phyloP scores from a whole-genome alignment of 2,113 vertebrate genomes.

The Chamaea fasciata region DNA sequence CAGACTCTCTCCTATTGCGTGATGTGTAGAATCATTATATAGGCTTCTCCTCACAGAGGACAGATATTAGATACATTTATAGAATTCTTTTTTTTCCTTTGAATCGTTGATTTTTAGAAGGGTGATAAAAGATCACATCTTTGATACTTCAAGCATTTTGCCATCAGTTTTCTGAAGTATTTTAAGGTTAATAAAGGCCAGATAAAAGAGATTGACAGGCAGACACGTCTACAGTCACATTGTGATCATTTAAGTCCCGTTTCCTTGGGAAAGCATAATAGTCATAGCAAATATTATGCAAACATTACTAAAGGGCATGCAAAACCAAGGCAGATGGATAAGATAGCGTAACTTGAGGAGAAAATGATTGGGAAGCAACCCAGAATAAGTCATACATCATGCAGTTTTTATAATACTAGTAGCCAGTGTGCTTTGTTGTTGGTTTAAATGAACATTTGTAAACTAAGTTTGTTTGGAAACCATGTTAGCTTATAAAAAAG shows the following conservation, averaged over 20 bases:
- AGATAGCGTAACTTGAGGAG: not conserved
- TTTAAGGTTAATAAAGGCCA: not conserved
- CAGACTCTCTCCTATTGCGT: not conserved
- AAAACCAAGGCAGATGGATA: conserved; percentile 9
- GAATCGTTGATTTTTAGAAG: not conserved
- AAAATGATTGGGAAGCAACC: not conserved
- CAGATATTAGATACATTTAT: not conserved
- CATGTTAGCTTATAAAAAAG: not conserved
- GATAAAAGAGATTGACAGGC: not conserved
- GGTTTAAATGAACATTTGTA: not conserved
- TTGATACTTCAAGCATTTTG: not conserved
- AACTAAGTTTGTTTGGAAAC: not conserved
- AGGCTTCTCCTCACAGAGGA: not conserved
- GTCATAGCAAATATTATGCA: conserved; percentile 5
- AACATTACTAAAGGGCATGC: not conserved
- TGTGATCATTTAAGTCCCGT: not conserved
- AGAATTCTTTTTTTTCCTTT: not conserved
- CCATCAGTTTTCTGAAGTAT: not conserved
- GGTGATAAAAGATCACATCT: not conserved
- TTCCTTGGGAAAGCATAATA: conserved; percentile 7
- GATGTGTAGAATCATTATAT: not conserved
- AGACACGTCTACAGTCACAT: not conserved
- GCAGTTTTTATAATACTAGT: not conserved
- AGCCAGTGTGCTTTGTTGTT: not conserved
- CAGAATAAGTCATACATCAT: not conserved